Percentiles rank a stretch among this genome's conserved stretches.
Evolutionary conservation across 2,113 vertebrate species (phyloP).

Genomic region (Lethenteron camtschaticum): DNA sequence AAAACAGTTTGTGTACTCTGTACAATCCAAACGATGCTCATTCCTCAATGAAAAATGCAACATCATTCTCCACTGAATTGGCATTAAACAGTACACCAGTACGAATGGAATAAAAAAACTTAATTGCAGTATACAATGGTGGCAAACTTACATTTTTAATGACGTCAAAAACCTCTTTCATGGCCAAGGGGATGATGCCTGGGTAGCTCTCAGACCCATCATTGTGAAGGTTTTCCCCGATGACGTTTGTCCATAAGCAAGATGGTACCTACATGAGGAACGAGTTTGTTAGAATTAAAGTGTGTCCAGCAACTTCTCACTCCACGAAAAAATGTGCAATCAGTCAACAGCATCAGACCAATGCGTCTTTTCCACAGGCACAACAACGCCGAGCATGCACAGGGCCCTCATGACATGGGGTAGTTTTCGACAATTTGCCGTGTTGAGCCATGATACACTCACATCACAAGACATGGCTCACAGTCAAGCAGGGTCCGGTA

Average conservation of each 20-base stretch:
- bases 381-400: no score
- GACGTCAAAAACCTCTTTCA: slow-evolving; percentile 60
- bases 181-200: slow-evolving; percentile 60
- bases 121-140: not conserved
- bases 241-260: slow-evolving; percentile 90
- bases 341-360: no score
- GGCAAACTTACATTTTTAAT: slow-evolving; percentile 44
- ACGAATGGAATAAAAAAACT: not conserved
- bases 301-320: no score
- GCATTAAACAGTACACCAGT: not conserved
- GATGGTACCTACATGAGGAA: slow-evolving; percentile 42
- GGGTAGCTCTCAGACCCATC: slow-evolving; percentile 37
- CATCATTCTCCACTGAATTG: not conserved
- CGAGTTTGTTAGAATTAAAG: no score
- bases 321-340: no score
- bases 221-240: slow-evolving; percentile 93
- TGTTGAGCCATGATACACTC: no score
- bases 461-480: no score
- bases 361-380: no score
- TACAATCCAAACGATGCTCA: not conserved
- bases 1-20: not conserved
- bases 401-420: no score
- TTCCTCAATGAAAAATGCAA: not conserved
- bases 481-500: no score
- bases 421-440: no score